A percentile compares a stretch with the other conserved stretches of the same genome.
These are phyloP conservation scores for Cephalopholis sonnerati DNA, from an alignment of 2,113 vertebrate genomes.

Conservation along the genomic window DNA sequence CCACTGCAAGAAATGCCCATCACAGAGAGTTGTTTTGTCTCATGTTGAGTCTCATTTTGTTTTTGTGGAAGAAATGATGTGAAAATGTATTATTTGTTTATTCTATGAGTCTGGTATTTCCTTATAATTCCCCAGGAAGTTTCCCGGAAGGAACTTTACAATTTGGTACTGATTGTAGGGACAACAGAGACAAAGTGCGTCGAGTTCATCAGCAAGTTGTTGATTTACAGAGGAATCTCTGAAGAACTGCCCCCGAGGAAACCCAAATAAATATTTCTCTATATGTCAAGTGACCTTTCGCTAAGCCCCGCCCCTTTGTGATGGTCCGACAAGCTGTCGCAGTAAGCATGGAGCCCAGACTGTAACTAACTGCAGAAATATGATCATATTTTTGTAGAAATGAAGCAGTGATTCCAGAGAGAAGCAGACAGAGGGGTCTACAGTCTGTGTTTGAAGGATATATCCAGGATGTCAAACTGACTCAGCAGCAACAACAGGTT, in stretches of 20 bases:
- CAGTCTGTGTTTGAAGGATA: too few relatives aligned
- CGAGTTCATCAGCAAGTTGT: background rate
- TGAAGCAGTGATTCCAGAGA: too few relatives aligned
- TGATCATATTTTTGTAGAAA: too few relatives aligned
- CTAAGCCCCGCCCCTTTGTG: too few relatives aligned
- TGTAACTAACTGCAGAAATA: too few relatives aligned
- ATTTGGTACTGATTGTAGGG: background rate
- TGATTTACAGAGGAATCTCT: background rate
- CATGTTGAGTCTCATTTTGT: background rate
- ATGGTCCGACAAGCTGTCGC: too few relatives aligned
- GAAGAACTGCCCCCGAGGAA: background rate
- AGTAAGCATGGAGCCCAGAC: too few relatives aligned
- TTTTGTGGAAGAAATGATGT: too few relatives aligned
- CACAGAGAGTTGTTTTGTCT: background rate
- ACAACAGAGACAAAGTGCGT: background rate
- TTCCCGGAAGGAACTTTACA: background rate
- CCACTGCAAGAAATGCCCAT: conserved; percentile 44
- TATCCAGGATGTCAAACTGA: too few relatives aligned
- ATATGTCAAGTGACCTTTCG: background rate
- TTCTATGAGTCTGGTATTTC: background rate
- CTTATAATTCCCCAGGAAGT: background rate
- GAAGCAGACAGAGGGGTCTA: too few relatives aligned
- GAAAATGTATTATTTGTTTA: too few relatives aligned
- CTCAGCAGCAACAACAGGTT: too few relatives aligned
- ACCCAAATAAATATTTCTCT: background rate